Evolutionary conservation across 2,888 invertebrate genomes (phyloP), one percentile per base, ranked within the genome.

Genomic region (Axea sp.): DNA sequence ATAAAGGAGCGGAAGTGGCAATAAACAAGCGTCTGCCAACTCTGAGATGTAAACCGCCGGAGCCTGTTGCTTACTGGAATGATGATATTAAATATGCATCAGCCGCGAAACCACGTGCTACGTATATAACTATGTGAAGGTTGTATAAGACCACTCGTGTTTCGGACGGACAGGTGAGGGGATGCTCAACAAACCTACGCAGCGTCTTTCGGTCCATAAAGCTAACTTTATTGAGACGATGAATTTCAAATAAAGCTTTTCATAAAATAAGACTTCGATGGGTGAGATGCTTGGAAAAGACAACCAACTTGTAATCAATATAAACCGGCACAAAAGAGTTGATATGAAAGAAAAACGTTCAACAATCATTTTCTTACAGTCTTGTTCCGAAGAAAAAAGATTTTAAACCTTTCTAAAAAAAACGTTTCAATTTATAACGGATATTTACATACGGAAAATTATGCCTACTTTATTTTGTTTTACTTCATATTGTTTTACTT

Each of bases 61-160:
- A 24, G 53, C 71, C 71, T 69, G 69, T 75, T 75, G 71, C 75
- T 75, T 53, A 43, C 55, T 24, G 57, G 79, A 82, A 83, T 83
- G 82, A 83, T 77, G 77, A 74, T 80, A 82, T 84, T 83, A 84
- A 84, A 84, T 83, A 84, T 84, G 81, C 82, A 84, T 83, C 76
- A 77, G 65, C 55, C 76, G 64, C n/a, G n/a, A n/a, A n/a, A n/a
- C n/a, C n/a, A n/a, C 76, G 49, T 11, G 37, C 53, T 15, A 7
- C 30, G 28, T 51, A 22, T 72, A 45, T 51, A 41, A 26, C 33
- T 22, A 15, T 39, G 17, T 30, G 14, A 14, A 7, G 14, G 22
- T 31, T 43, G 4, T 43, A 12, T 9, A 43, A n/a, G 1, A 26
- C 4, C 41, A 12, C 41, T 43, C 14, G 24, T 39, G 22, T 11